phyloP scores from a whole-genome alignment of 2,113 vertebrate genomes.

The Microcebus tavaratra region DNA sequence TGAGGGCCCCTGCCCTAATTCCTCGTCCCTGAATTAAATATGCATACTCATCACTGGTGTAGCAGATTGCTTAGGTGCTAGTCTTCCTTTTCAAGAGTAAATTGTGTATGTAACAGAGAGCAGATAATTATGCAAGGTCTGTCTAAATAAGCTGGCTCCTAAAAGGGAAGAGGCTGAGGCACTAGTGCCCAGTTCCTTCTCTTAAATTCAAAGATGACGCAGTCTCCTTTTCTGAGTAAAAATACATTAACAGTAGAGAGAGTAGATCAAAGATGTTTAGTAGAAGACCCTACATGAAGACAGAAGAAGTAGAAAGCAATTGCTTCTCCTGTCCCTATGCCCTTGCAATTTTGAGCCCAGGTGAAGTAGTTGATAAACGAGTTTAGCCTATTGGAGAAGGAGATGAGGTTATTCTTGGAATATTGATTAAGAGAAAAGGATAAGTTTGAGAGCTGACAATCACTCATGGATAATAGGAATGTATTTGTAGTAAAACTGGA shows the following conservation, averaged over 20 bases:
- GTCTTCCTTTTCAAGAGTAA: neutral
- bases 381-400: neutral
- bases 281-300: neutral
- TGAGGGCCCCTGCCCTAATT: neutral
- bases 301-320: neutral
- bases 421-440: neutral
- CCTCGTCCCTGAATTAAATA: neutral
- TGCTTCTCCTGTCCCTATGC: neutral
- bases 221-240: neutral
- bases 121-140: neutral
- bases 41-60: neutral
- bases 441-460: neutral
- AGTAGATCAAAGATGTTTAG: neutral
- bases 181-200: neutral
- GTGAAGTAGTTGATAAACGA: neutral
- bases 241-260: neutral
- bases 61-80: neutral
- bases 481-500: neutral
- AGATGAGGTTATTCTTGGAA: neutral
- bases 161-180: neutral
- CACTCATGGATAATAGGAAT: neutral
- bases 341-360: neutral
- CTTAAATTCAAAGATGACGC: neutral
- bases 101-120: neutral
- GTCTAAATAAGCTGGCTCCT: neutral